Evolutionary conservation across 2,113 vertebrate genomes (phyloP), one percentile per base, ranked within the genome.

Genomic region (Pterocles gutturalis): DNA sequence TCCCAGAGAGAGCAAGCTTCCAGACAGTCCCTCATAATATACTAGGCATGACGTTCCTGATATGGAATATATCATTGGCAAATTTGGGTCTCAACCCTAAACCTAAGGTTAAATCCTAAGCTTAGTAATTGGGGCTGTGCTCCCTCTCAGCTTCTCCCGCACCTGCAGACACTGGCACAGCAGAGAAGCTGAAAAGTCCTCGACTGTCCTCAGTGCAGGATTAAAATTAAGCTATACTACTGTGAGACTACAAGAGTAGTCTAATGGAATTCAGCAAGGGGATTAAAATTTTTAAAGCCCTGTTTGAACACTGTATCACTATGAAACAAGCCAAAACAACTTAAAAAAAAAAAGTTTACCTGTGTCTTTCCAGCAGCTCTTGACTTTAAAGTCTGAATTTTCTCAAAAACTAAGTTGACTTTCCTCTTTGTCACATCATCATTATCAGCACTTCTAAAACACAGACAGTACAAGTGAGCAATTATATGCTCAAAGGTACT

Each of bases 341-440:
- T 95, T 98, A 89, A 99, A 98, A 93, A 98, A 98, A 93, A 98
- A 82, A 67, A 97, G 69, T 97, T 98, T 89, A 97, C 98, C 94
- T 98, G 99, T 0, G 97, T 83, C 33, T 96, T 98, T 38, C 98
- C 98, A 21, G 99, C 98, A 73, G 99, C 99, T 90, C 99, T 98
- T 83, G 99, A 99, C 97, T 99, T 99, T 95, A 99, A 97, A 14
- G 99, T 99, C 97, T 99, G 99, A 93, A 99, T 99, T 98, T 99
- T 99, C 98, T 99, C 99, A 98, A 99, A 99, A 85, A 99, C 99
- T 66, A 99, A 97, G 98, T 99, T 99, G 96, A 99, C 99, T 96
- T 99, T 99, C 92, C 98, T 98, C 97, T 99, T 99, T 1, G 99
- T 99, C 2, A 98, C 98, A 96, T 99, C 99, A 5, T 99, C 99